Percentiles rank a stretch among this genome's conserved stretches.
phyloP scores from a whole-genome alignment of 2,888 invertebrate species.

The Thera obeliscata region DNA sequence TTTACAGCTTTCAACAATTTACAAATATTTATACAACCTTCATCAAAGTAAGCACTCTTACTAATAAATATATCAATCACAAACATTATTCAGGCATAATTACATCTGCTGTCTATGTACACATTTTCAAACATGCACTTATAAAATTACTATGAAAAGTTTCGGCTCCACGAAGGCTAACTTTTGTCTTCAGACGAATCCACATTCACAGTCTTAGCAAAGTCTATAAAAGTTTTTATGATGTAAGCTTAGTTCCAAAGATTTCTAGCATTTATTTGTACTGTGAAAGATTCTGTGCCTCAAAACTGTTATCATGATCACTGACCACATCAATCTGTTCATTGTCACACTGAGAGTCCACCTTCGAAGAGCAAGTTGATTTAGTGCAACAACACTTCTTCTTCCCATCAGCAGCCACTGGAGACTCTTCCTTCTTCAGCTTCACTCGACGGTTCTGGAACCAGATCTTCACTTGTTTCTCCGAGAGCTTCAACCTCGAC shows the following conservation, averaged over 20 bases:
- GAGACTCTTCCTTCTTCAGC: conserved; percentile 94
- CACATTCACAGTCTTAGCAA: not conserved
- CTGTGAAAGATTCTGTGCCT: conserved; percentile 65
- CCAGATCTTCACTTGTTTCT: conserved; percentile 98
- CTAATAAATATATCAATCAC: not conserved
- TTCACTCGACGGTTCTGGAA: conserved; percentile 97
- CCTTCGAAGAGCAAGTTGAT: conserved; percentile 62
- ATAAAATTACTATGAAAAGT: not conserved
- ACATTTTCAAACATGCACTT: not conserved
- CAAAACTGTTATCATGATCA: conserved; percentile 68
- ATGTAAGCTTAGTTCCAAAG: not conserved
- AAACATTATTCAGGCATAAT: not conserved
- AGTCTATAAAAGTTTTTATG: too few species aligned
- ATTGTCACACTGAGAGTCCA: conserved; percentile 65
- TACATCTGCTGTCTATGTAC: not conserved
- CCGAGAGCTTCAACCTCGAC: conserved; percentile 92
- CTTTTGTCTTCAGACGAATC: not conserved
- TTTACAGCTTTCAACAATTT: conserved; percentile 60
- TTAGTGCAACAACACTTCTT: conserved; percentile 75
- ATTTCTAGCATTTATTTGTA: conserved; percentile 51
- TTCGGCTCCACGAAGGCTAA: not conserved
- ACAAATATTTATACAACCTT: conserved; percentile 45
- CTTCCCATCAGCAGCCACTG: conserved; percentile 65
- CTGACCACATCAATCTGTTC: conserved; percentile 79
- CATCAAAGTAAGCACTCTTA: conserved; percentile 1